Conservation (phyloP, 2,888 invertebrate species). For the Parthenolecanium corni region DNA sequence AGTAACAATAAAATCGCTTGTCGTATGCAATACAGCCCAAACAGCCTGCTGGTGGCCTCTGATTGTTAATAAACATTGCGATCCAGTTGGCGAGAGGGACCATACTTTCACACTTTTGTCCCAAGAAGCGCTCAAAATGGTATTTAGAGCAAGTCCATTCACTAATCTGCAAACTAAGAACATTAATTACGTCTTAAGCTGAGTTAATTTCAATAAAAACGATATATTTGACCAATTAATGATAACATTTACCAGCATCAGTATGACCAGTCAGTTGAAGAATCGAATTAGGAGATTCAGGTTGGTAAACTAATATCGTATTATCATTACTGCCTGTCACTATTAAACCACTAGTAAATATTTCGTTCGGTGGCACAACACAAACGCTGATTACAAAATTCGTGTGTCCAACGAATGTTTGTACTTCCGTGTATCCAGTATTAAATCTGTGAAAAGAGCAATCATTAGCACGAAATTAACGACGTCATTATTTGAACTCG, state of each 20-base stretch:
- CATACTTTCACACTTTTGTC: slow-evolving; percentile 79
- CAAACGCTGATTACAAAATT: slow-evolving; percentile 78
- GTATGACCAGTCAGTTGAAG: slow-evolving; percentile 64
- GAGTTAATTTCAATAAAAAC: not conserved
- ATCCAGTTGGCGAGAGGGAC: slow-evolving; percentile 39
- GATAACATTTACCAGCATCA: slow-evolving; percentile 48
- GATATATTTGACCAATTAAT: not conserved
- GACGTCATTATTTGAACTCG: slow-evolving; percentile 19
- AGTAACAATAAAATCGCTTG: slow-evolving; percentile 54
- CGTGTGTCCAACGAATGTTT: slow-evolving; percentile 64
- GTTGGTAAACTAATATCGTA: slow-evolving; percentile 64
- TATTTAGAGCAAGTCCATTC: slow-evolving; percentile 42
- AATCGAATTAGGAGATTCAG: slow-evolving; percentile 55
- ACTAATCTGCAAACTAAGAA: slow-evolving; percentile 43
- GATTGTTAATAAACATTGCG: slow-evolving; percentile 44
- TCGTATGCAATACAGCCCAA: slow-evolving; percentile 59
- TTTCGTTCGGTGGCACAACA: slow-evolving; percentile 56
- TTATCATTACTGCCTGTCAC: slow-evolving; percentile 84
- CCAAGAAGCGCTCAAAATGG: slow-evolving; percentile 81
- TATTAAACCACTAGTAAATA: slow-evolving; percentile 64
- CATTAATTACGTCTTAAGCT: not conserved
- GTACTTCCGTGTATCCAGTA: slow-evolving; percentile 51
- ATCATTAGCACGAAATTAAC: not conserved
- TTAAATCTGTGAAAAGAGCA: slow-evolving; percentile 41
- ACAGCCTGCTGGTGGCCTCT: slow-evolving; percentile 71